Conservation (phyloP, 2,888 invertebrate genomes). For the Cheilosia variabilis region DNA sequence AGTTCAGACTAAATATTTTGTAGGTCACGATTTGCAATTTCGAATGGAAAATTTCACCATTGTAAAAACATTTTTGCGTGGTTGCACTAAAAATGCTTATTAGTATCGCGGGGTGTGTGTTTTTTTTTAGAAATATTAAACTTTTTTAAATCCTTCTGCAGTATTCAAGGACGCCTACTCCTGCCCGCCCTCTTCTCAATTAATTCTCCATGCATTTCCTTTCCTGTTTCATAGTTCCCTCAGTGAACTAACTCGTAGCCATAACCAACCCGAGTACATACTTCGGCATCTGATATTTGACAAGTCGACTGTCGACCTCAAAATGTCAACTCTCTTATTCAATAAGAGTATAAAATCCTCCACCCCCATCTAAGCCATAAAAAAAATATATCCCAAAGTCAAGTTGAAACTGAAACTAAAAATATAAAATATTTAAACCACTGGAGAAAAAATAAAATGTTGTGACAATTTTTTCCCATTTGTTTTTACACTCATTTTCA, state of each 20-base stretch:
- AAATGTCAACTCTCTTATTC: neutral
- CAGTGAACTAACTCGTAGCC: too few relatives aligned
- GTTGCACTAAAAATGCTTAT: too few relatives aligned
- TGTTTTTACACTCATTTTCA: slow-evolving; percentile 34
- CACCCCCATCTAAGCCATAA: slow-evolving; percentile 33
- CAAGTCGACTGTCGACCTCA: slow-evolving; percentile 7
- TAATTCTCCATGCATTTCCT: too few relatives aligned
- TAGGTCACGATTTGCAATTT: too few relatives aligned
- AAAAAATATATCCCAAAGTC: slow-evolving; percentile 60
- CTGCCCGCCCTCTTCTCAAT: too few relatives aligned
- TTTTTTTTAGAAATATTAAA: too few relatives aligned
- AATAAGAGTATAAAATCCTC: neutral
- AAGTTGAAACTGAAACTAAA: slow-evolving; percentile 44
- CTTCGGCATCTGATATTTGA: neutral
- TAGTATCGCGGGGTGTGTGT: too few relatives aligned
- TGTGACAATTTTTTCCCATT: slow-evolving; percentile 27
- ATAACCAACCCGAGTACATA: neutral
- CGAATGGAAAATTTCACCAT: too few relatives aligned
- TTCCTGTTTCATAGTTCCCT: too few relatives aligned
- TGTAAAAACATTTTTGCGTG: too few relatives aligned
- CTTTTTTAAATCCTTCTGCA: neutral
- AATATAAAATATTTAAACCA: neutral
- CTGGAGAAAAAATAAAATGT: neutral
- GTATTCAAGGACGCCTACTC: too few relatives aligned
- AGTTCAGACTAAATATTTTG: too few relatives aligned